These are phyloP conservation scores for Turdus rufiventris DNA, from an alignment of 2,113 vertebrate species.

Conservation along the genomic window DNA sequence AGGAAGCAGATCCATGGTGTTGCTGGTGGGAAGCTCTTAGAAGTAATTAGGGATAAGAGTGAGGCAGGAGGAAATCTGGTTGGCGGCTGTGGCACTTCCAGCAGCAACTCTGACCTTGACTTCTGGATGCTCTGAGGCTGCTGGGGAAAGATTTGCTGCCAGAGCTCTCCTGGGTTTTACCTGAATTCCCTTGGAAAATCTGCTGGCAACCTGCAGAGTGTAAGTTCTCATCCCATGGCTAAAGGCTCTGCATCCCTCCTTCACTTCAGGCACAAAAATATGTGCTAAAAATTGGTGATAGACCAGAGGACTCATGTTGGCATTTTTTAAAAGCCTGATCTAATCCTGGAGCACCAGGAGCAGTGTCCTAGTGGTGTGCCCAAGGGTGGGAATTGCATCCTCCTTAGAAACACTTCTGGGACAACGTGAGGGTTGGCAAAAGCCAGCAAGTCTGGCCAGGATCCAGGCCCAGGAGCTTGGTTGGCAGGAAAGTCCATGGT, in stretches of 20 bases:
- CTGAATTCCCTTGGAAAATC: not conserved
- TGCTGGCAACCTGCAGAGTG: not conserved
- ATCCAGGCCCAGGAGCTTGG: not conserved
- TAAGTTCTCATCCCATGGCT: not conserved
- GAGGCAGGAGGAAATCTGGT: conserved; percentile 35
- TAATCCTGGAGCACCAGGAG: not conserved
- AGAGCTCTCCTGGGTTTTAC: not conserved
- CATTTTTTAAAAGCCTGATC: not conserved
- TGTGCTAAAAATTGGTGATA: not conserved
- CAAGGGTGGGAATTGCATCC: not conserved
- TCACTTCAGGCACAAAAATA: not conserved
- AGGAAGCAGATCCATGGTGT: not conserved
- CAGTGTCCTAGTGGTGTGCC: fast-evolving
- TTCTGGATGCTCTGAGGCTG: not conserved
- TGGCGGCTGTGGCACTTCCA: not conserved
- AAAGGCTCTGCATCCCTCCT: not conserved
- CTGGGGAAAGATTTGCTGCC: not conserved
- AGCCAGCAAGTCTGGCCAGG: not conserved
- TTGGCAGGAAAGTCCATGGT: not conserved
- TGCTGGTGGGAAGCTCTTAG: conserved; percentile 7
- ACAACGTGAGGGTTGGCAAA: not conserved
- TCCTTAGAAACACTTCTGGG: not conserved
- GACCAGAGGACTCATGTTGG: not conserved
- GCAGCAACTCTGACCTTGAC: not conserved
- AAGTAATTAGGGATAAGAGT: conserved; percentile 29